Conservation (phyloP, 2,797 vertebrate species). For the Catharus ustulatus region DNA sequence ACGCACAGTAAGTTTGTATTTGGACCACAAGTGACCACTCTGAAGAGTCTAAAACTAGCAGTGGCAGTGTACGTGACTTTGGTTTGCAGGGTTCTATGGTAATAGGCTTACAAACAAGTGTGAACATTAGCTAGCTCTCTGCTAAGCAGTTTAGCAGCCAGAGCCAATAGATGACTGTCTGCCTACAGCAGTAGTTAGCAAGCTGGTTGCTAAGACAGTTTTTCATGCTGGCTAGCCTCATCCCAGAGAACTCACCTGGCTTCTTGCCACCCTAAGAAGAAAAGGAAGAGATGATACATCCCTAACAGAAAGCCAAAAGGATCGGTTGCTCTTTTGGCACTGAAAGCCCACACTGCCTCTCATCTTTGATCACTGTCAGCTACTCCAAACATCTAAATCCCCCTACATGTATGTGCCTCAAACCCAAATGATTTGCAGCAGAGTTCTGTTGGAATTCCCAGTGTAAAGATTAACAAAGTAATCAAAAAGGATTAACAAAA, state of each 20-base stretch:
- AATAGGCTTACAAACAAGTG: constrained; percentile 38
- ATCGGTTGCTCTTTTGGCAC: neutral
- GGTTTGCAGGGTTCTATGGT: neutral
- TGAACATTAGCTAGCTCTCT: neutral
- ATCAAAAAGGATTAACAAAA: neutral
- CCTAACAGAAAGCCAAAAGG: neutral
- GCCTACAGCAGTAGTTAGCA: neutral
- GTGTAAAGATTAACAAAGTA: neutral
- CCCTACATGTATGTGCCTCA: neutral
- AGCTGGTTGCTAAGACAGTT: constrained; percentile 16
- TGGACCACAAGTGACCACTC: neutral
- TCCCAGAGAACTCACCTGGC: neutral
- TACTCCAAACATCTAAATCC: neutral
- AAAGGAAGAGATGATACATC: neutral
- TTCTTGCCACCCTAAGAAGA: neutral
- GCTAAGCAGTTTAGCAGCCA: constrained; percentile 41
- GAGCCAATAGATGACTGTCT: neutral
- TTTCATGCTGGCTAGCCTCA: constrained; percentile 10
- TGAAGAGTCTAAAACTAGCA: neutral
- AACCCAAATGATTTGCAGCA: neutral
- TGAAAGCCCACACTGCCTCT: neutral
- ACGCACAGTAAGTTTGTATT: neutral
- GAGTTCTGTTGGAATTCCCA: neutral
- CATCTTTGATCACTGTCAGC: neutral
- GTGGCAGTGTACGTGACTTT: neutral